Conservation (phyloP, 2,888 invertebrate species). For the Nymphalis c-album region DNA sequence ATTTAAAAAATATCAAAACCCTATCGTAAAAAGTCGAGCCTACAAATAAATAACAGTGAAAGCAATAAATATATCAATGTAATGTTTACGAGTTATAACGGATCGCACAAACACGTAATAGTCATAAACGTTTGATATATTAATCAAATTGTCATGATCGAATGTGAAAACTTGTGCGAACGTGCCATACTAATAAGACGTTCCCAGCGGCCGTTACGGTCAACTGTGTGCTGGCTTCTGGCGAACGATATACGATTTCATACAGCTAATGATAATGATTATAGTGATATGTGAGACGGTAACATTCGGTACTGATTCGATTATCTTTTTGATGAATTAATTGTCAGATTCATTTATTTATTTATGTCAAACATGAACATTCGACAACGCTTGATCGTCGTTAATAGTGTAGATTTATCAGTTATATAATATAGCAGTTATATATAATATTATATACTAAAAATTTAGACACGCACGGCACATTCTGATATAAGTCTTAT, state of each 20-base stretch:
- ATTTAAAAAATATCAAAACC: too few relatives aligned
- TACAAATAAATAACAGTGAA: not conserved
- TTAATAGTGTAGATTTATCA: too few relatives aligned
- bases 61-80: not conserved
- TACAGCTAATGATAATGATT: not conserved
- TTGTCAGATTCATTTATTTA: too few relatives aligned
- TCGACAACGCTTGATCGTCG: too few relatives aligned
- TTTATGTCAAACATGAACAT: too few relatives aligned
- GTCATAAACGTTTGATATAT: not conserved
- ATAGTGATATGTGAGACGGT: not conserved
- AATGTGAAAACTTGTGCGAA: constrained; percentile 9
- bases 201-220: not conserved
- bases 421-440: too few relatives aligned
- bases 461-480: too few relatives aligned
- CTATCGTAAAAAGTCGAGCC: not conserved
- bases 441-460: too few relatives aligned
- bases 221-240: not conserved
- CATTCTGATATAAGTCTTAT: too few relatives aligned
- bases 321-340: not conserved
- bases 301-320: not conserved
- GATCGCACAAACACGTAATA: too few relatives aligned
- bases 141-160: constrained; percentile 10
- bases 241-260: too few relatives aligned
- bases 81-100: not conserved
- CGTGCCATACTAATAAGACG: not conserved